These are phyloP conservation scores for Bos indicus DNA, from an alignment of 2,113 vertebrate genomes.

Conservation along the genomic window DNA sequence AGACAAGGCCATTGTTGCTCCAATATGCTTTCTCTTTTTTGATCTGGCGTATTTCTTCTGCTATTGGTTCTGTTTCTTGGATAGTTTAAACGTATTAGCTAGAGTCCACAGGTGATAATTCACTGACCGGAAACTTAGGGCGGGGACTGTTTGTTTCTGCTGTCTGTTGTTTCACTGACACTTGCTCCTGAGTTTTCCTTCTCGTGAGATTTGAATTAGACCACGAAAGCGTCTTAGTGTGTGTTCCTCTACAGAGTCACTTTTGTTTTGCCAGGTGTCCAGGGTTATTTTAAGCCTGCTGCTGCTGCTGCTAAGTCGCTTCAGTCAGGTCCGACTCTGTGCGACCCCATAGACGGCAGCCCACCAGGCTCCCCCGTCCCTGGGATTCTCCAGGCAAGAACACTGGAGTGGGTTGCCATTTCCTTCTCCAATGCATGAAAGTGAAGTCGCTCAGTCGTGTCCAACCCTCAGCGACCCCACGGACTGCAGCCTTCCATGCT, in stretches of 20 bases:
- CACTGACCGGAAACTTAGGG: background rate
- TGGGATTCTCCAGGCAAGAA: too few relatives aligned
- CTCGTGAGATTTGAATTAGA: background rate
- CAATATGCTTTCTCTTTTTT: background rate
- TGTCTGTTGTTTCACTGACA: too few relatives aligned
- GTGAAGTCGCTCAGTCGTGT: too few relatives aligned
- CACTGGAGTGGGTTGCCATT: too few relatives aligned
- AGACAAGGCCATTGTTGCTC: background rate
- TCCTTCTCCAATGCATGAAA: too few relatives aligned
- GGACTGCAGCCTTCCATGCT: too few relatives aligned
- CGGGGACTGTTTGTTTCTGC: background rate
- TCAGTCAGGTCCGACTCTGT: fast-evolving
- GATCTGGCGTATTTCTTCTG: background rate
- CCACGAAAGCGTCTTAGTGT: background rate
- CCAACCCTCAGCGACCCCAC: too few relatives aligned
- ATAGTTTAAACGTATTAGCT: background rate
- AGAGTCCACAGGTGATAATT: background rate
- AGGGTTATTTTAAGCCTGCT: background rate
- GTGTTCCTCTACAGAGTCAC: background rate
- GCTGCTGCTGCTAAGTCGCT: too few relatives aligned
- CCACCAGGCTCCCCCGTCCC: fast-evolving
- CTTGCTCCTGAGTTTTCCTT: background rate
- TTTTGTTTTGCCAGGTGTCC: background rate
- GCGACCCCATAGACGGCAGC: too few relatives aligned
- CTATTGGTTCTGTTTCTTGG: background rate